A percentile compares a stretch with the other conserved stretches of the same genome.
These are phyloP conservation scores for Erannis defoliaria DNA, from an alignment of 2,888 invertebrate genomes.

Conservation along the genomic window DNA sequence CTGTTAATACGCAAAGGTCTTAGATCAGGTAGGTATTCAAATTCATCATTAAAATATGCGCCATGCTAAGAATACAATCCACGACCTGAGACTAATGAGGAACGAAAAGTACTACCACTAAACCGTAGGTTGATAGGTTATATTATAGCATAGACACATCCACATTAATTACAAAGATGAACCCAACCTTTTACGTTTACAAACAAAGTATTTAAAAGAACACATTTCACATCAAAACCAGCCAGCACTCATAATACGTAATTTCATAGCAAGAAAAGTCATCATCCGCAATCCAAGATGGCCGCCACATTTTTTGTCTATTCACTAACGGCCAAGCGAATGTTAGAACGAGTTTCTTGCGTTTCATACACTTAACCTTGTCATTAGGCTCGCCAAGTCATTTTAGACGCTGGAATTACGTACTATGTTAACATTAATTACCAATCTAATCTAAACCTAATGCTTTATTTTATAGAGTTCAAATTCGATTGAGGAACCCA, in stretches of 20 bases:
- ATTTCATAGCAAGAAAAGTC: slow-evolving; percentile 66
- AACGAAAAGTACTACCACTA: no score
- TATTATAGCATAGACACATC: no score
- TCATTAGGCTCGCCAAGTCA: slow-evolving; percentile 75
- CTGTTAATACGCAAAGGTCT: no score
- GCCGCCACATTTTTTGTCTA: slow-evolving; percentile 72
- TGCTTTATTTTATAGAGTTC: slow-evolving; percentile 43
- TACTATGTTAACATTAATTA: slow-evolving; percentile 33
- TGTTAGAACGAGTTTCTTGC: slow-evolving; percentile 74
- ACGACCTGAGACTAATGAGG: no score
- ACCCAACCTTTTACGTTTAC: not conserved
- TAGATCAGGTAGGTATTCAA: no score
- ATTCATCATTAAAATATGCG: no score
- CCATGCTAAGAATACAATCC: no score
- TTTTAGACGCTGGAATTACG: slow-evolving; percentile 64
- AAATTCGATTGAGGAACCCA: slow-evolving; percentile 29
- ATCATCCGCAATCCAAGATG: slow-evolving; percentile 69
- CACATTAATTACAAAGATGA: not conserved
- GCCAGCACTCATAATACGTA: slow-evolving; percentile 45
- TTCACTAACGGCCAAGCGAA: slow-evolving; percentile 68
- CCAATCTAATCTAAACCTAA: slow-evolving; percentile 31
- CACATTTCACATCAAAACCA: not conserved
- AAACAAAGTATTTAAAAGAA: not conserved
- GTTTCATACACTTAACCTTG: slow-evolving; percentile 76
- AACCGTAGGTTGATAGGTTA: no score